Base-by-base conservation (phyloP, 2,113 vertebrate species). In the Cryptotis parvus region DNA sequence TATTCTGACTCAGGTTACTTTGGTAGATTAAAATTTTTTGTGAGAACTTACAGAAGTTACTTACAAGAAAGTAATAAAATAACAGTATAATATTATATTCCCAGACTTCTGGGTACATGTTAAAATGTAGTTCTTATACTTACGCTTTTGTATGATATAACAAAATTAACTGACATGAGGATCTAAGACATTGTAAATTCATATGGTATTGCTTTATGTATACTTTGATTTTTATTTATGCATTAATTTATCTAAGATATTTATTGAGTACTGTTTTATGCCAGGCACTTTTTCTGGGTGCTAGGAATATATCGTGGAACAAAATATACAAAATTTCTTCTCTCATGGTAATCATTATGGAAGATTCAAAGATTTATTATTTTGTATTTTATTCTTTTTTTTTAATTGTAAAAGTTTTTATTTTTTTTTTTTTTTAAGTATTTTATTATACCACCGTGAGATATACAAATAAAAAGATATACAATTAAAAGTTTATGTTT, bases 221-320 rank as follows among this genome's bases (percentile, higher is more conserved):
- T 63, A 91, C 11, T 77, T 89, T 86, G 55, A 14, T 45, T 89
- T 92, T 92, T 65, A 78, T 70, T 80, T 20, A 61, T 73, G 92
- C 37, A 79, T 85, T 92, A 41, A 66, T 58, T 84, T 31, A 37
- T 6, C 79, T 27, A 76, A 39, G 49, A 58, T 87, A 72, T 69
- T 91, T 87, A 80, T 81, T 14, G 22, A 43, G 33, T 70, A 15
- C 33, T 70, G 33, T 33, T 70, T 35, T 35, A 70, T 70, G 6
- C 33, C 68, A 70, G 68, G 18, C 6, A 35, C 68, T 58, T 37
- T 31, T 70, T 70, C 33, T 70, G 20, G n/a, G 1, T 70, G 12
- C 33, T 70, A 22, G 33, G 18, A 70, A 70, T 70, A 70, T 22
- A 70, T 16, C 33, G 37, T 20, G 6, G 2, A 37, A 70, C 18